Percentiles rank a stretch among this genome's conserved stretches.
phyloP scores from a whole-genome alignment of 2,113 vertebrate species.

The Platycercus adscitus region DNA sequence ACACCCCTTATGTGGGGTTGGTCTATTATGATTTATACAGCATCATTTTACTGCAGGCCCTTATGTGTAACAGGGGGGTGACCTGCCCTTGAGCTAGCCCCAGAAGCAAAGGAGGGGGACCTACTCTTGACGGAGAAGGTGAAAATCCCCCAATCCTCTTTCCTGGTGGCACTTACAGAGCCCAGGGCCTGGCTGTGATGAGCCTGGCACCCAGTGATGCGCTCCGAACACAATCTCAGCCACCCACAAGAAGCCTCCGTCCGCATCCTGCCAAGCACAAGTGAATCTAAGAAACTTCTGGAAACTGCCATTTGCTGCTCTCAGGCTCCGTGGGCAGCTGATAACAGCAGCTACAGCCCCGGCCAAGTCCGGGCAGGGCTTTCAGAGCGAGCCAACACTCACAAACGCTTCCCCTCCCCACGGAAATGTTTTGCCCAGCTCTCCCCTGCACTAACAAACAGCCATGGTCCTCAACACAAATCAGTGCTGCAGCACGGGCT shows the following conservation, averaged over 20 bases:
- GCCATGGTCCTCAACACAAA: background rate
- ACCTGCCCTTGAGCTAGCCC: background rate
- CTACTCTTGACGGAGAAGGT: background rate
- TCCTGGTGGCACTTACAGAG: background rate
- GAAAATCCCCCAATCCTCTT: fast-evolving
- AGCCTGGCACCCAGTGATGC: background rate
- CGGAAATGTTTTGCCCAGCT: background rate
- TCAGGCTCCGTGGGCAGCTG: fast-evolving
- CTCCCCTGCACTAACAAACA: background rate
- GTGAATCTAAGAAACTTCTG: background rate
- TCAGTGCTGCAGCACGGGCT: background rate
- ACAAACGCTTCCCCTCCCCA: background rate
- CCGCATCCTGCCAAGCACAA: background rate
- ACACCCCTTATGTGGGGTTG: fast-evolving
- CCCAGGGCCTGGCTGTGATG: background rate
- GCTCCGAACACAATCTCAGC: fast-evolving
- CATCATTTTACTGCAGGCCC: background rate
- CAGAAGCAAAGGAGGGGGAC: background rate
- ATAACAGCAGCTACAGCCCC: background rate
- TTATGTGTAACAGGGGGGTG: background rate
- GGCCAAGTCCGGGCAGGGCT: fast-evolving
- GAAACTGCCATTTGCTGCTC: background rate
- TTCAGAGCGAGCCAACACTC: background rate
- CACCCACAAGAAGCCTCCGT: fast-evolving
- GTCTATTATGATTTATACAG: background rate